Percentiles rank a stretch among this genome's conserved stretches.
Evolutionary conservation across 2,888 invertebrate genomes (phyloP).

Genomic region (Hesperia comma): DNA sequence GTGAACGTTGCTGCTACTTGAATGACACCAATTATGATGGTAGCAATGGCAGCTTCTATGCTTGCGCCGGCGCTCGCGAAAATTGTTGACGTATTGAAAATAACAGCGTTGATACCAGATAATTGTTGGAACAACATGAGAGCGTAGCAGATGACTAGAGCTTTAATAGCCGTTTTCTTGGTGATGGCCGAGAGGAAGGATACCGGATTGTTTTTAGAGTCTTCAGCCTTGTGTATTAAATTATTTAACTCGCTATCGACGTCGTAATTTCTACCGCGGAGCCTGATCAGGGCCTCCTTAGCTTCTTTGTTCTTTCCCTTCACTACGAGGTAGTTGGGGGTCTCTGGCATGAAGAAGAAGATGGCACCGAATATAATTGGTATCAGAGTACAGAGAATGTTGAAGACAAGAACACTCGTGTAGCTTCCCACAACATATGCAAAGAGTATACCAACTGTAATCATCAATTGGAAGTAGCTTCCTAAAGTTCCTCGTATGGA

Average conservation of each 20-base stretch:
- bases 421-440: slow-evolving; percentile 88
- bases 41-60: slow-evolving; percentile 84
- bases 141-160: slow-evolving; percentile 88
- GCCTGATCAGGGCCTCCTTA: slow-evolving; percentile 85
- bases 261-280: slow-evolving; percentile 90
- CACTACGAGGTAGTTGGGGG: slow-evolving; percentile 88
- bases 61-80: slow-evolving; percentile 86
- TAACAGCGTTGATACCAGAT: slow-evolving; percentile 92
- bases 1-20: slow-evolving; percentile 90
- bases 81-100: slow-evolving; percentile 90
- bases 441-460: slow-evolving; percentile 92
- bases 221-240: slow-evolving; percentile 83
- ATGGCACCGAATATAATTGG: slow-evolving; percentile 88
- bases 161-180: slow-evolving; percentile 86
- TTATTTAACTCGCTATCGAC: slow-evolving; percentile 86
- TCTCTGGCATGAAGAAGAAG: slow-evolving; percentile 94
- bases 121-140: slow-evolving; percentile 96
- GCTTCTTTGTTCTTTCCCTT: slow-evolving; percentile 87
- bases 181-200: slow-evolving; percentile 84
- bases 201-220: slow-evolving; percentile 77
- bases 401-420: slow-evolving; percentile 83
- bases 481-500: slow-evolving; percentile 93
- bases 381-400: slow-evolving; percentile 86
- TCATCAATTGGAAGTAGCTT: slow-evolving; percentile 93
- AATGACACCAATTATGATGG: slow-evolving; percentile 92